These are phyloP conservation scores for Strigamia crassipes DNA, from an alignment of 2,888 invertebrate genomes.

Conservation along the genomic window DNA sequence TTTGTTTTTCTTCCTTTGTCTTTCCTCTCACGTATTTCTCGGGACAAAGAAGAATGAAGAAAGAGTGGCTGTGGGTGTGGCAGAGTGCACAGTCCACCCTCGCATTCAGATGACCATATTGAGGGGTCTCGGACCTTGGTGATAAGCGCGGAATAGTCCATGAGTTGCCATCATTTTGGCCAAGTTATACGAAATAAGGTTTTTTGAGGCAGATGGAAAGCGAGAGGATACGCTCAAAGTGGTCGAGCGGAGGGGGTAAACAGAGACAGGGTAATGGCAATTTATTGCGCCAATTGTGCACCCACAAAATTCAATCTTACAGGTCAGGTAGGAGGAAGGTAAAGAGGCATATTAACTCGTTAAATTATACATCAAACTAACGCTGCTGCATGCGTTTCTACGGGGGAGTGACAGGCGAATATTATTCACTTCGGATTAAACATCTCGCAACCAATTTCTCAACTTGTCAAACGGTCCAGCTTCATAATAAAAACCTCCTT, in stretches of 20 bases:
- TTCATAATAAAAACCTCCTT: conserved; percentile 14
- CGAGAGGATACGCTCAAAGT: background rate
- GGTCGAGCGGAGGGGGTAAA: background rate
- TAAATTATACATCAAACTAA: background rate
- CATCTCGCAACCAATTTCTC: conserved; percentile 17
- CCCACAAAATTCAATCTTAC: conserved; percentile 27
- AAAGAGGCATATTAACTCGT: background rate
- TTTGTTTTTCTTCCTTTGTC: background rate
- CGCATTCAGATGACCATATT: conserved; percentile 26
- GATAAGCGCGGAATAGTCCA: conserved; percentile 17
- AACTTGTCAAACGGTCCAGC: background rate
- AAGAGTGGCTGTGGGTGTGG: background rate
- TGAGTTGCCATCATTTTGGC: conserved; percentile 26
- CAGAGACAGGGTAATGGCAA: background rate
- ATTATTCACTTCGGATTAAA: conserved; percentile 22
- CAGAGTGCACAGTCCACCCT: conserved; percentile 26
- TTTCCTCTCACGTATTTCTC: conserved; percentile 26
- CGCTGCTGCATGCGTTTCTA: background rate
- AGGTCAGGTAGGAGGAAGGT: background rate
- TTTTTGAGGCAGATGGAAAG: conserved; percentile 20
- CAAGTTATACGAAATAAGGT: conserved; percentile 14
- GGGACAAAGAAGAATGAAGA: conserved; percentile 19
- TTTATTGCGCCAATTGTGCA: conserved; percentile 10
- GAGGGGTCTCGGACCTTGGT: conserved; percentile 26
- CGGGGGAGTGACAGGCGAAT: background rate